phyloP scores from a whole-genome alignment of 2,797 vertebrate genomes.

The Babyrousa celebensis region DNA sequence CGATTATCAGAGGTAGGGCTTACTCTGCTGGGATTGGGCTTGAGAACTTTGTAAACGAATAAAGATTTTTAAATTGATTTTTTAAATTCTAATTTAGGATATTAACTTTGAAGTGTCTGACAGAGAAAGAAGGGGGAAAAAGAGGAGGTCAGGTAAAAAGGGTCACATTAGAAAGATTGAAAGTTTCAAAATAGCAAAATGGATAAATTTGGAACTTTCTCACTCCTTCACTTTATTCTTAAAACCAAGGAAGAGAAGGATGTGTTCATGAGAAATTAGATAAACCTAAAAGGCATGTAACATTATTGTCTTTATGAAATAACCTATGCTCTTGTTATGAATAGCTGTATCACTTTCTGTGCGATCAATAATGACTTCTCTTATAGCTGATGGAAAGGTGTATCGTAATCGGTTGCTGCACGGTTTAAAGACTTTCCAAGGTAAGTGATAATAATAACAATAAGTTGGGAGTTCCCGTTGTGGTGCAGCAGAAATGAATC shows the following conservation, averaged over 20 bases:
- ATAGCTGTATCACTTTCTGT: neutral
- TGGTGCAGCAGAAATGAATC: too few relatives aligned
- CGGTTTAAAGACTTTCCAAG: constrained; percentile 66
- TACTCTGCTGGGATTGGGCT: neutral
- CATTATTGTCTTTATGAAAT: constrained; percentile 2
- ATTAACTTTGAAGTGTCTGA: constrained; percentile 39
- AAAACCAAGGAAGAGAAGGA: neutral
- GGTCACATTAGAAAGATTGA: neutral
- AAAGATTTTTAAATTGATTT: neutral
- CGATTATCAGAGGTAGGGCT: neutral
- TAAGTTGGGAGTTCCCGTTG: too few relatives aligned
- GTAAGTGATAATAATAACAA: constrained; percentile 62
- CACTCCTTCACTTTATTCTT: neutral
- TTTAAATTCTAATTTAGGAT: constrained; percentile 5
- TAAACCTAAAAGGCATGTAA: neutral
- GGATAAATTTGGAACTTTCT: neutral
- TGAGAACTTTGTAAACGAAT: constrained; percentile 55
- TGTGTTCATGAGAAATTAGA: neutral
- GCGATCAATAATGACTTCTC: constrained; percentile 27
- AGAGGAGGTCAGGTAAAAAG: neutral
- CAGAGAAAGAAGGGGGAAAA: neutral
- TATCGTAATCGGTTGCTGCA: constrained; percentile 27
- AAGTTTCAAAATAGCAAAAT: neutral
- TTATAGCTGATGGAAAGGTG: constrained; percentile 71
- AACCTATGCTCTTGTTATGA: neutral